Evolutionary conservation across 1,140 invertebrate species (phyloP).

Genomic region (Helicorthomorpha holstii): DNA sequence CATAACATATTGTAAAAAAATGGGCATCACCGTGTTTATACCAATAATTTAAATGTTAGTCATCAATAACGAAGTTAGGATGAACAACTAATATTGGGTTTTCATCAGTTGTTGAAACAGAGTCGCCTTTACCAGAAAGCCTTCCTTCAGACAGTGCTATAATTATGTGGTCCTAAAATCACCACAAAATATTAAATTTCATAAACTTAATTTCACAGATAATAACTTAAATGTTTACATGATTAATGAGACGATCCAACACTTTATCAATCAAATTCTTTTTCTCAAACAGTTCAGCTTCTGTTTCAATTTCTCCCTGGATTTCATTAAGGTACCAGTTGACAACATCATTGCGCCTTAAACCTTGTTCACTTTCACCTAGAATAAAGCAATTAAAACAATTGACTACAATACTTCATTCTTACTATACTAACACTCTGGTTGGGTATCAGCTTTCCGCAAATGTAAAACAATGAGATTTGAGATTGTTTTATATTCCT

Average conservation of each 20-base stretch:
- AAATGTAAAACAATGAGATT: constrained; percentile 82
- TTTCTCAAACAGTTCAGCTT: constrained; percentile 74
- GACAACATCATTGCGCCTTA: constrained; percentile 65
- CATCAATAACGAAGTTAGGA: constrained; percentile 81
- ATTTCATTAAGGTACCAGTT: constrained; percentile 90
- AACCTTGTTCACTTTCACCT: constrained; percentile 31
- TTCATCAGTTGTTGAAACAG: constrained; percentile 20
- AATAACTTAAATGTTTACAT: constrained; percentile 38
- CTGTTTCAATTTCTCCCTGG: constrained; percentile 69
- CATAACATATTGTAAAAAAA: not conserved
- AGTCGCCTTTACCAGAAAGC: constrained; percentile 33
- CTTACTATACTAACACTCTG: constrained; percentile 30
- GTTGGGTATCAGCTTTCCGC: constrained; percentile 59
- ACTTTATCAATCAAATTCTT: constrained; percentile 90
- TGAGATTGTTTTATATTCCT: constrained; percentile 83
- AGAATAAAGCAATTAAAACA: not conserved
- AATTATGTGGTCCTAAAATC: constrained; percentile 67
- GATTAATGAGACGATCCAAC: constrained; percentile 78
- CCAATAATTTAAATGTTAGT: constrained; percentile 13
- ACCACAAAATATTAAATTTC: constrained; percentile 12
- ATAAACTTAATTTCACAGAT: not conserved
- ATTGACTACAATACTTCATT: constrained; percentile 4
- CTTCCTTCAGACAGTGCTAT: constrained; percentile 63
- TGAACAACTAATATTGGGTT: constrained; percentile 84
- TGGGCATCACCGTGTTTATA: not conserved